A percentile compares a stretch with the other conserved stretches of the same genome.
Conservation (phyloP, 2,888 invertebrate genomes). For the Marronus borbonicus region DNA sequence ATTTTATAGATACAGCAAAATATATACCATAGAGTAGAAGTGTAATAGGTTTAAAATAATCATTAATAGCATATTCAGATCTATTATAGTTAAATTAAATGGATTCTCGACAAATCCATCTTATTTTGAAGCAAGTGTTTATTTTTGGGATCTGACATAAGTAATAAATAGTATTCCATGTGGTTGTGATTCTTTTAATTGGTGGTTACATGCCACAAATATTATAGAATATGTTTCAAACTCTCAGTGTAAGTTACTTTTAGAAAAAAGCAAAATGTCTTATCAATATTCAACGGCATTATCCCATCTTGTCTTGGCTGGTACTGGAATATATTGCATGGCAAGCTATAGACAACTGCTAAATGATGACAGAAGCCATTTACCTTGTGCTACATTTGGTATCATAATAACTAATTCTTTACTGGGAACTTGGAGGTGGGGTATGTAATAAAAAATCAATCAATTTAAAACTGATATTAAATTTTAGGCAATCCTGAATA, state of each 20-base stretch:
- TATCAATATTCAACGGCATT: constrained; percentile 62
- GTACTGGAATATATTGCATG: constrained; percentile 62
- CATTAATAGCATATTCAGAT: neutral
- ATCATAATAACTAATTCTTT: constrained; percentile 63
- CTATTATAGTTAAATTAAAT: neutral
- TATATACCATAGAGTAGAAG: neutral
- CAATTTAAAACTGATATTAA: constrained; percentile 30
- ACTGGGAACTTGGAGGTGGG: constrained; percentile 66
- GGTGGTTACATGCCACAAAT: neutral
- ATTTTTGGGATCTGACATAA: constrained; percentile 9
- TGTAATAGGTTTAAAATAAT: neutral
- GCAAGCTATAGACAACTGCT: constrained; percentile 40
- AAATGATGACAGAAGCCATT: constrained; percentile 46
- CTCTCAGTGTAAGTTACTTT: constrained; percentile 39
- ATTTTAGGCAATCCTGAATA: constrained; percentile 65
- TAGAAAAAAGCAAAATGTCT: constrained; percentile 32
- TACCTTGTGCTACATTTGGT: constrained; percentile 62
- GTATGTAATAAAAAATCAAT: constrained; percentile 54
- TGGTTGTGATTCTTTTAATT: constrained; percentile 37
- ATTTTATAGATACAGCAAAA: neutral
- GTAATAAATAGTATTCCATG: neutral
- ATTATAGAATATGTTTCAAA: constrained; percentile 9
- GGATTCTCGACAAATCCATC: neutral
- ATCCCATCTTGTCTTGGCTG: constrained; percentile 63
- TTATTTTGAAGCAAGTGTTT: constrained; percentile 2